Base-by-base conservation (phyloP, 92 coral and sea anemone species). In the Diadumene lineata region DNA sequence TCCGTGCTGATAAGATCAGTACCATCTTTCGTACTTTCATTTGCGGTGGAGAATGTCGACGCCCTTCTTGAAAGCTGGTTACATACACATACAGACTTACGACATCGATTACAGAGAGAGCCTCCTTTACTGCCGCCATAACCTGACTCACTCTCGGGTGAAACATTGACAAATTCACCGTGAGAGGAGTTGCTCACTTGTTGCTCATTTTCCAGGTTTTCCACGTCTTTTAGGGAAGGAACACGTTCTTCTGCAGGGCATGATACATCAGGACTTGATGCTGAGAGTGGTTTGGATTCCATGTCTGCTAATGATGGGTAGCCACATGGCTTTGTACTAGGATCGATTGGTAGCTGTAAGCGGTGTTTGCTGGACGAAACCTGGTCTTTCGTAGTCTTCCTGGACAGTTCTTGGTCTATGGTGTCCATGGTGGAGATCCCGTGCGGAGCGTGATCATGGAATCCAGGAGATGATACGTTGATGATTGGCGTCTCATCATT, bases 221-320 rank as follows among this genome's bases (percentile, higher is more conserved):
- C 67, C 16, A 11, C n/a, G 28, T 22, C 21, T 16, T 55, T 50
- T n/a, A 61, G 1, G 11, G 28, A 34, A 25, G 34, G 56, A 50
- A 50, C 38, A 26, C 67, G 19, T 2, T 33, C 58, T 16, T 53
- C 67, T 15, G 11, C 68, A 34, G 56, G 27, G 6, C 44, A 46
- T 43, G 66, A 38, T 10, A 50, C 27, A 31, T 77, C 82, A 21
- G 82, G 82, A 27, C 82, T 77, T 24, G 82, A 77, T 27, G 82
- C 74, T 7, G 66, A 77, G n/a, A 77, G 30, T 30, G 82, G 82
- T 57, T 66, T 77, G 43, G 34, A 46, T 31, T 23, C 58, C 19
- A 11, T 57, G 16, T 67, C 74, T 38, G 13, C 38, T 10, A 64
- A 43, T 38, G 44, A 53, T 13, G 51, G 74, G 56, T 23, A 56